A percentile compares a stretch with the other conserved stretches of the same genome.
These are phyloP conservation scores for Pinna nobilis DNA, from an alignment of 1,140 invertebrate genomes.

Conservation along the genomic window DNA sequence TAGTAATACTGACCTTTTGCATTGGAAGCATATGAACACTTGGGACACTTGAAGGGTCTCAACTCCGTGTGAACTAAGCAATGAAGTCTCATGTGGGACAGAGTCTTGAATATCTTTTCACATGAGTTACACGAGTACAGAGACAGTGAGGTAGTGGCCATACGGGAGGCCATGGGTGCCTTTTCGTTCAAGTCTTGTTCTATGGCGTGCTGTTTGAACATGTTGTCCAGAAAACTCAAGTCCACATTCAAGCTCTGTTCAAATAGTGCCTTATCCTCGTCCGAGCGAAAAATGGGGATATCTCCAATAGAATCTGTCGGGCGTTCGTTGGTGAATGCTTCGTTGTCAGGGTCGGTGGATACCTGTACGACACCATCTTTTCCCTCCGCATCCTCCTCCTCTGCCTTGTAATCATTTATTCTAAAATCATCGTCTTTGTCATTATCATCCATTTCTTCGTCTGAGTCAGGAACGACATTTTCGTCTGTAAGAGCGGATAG, in stretches of 20 bases:
- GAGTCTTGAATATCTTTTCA: constrained; percentile 73
- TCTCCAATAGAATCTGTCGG: constrained; percentile 54
- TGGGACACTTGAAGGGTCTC: constrained; percentile 73
- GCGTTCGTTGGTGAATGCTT: background rate
- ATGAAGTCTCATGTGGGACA: constrained; percentile 73
- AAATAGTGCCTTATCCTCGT: constrained; percentile 67
- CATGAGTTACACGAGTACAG: constrained; percentile 72
- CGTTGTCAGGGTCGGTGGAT: constrained; percentile 54
- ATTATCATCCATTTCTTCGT: constrained; percentile 48
- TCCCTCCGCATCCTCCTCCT: constrained; percentile 38
- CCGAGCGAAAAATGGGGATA: constrained; percentile 64
- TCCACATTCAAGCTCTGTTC: constrained; percentile 69
- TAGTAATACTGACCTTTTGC: constrained; percentile 72
- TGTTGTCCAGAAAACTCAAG: constrained; percentile 64
- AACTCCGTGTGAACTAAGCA: constrained; percentile 73
- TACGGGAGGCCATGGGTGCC: constrained; percentile 44
- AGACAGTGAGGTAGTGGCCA: constrained; percentile 53
- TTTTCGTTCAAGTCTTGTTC: constrained; percentile 70
- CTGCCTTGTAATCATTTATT: constrained; percentile 5
- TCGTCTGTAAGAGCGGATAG: no score
- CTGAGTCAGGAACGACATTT: constrained; percentile 8
- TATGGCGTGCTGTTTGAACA: constrained; percentile 68
- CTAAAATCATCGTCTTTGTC: constrained; percentile 46
- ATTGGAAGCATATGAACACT: constrained; percentile 71
- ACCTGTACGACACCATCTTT: constrained; percentile 37